Evolutionary conservation across 1,140 invertebrate species (phyloP).

Genomic region (Drosophila sucinea): DNA sequence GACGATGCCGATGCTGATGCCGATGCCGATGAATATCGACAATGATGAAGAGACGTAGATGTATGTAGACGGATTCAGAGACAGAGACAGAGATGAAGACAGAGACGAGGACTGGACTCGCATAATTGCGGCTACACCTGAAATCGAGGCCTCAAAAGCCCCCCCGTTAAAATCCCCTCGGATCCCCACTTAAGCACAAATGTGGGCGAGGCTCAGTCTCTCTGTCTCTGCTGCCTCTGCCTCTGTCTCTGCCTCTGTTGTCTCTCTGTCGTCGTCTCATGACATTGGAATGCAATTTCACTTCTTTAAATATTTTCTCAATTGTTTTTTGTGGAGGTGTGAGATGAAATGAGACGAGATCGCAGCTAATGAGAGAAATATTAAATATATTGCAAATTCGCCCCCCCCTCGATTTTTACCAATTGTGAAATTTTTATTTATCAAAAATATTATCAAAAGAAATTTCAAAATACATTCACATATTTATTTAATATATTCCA

Average conservation of each 20-base stretch:
- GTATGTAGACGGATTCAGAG: background rate
- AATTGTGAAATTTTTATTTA: no score
- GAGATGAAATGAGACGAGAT: conserved; percentile 30
- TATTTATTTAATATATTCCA: no score
- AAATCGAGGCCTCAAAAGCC: conserved; percentile 36
- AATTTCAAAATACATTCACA: no score
- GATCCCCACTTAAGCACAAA: conserved; percentile 26
- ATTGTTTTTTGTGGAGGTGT: conserved; percentile 59
- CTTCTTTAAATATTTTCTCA: conserved; percentile 80
- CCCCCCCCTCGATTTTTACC: no score
- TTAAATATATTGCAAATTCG: background rate
- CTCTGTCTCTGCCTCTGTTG: background rate
- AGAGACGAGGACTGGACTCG: conserved; percentile 45
- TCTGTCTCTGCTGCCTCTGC: background rate
- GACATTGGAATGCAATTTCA: conserved; percentile 76
- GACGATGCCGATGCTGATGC: conserved; percentile 5
- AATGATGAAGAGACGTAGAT: background rate
- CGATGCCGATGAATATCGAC: background rate
- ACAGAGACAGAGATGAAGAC: background rate
- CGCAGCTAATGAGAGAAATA: background rate
- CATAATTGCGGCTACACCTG: conserved; percentile 71
- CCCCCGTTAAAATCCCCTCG: background rate
- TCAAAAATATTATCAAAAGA: no score
- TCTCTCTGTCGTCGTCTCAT: conserved; percentile 41
- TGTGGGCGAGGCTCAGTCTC: conserved; percentile 56